These are phyloP conservation scores for Plebejus argus DNA, from an alignment of 2,888 invertebrate genomes.

Conservation along the genomic window DNA sequence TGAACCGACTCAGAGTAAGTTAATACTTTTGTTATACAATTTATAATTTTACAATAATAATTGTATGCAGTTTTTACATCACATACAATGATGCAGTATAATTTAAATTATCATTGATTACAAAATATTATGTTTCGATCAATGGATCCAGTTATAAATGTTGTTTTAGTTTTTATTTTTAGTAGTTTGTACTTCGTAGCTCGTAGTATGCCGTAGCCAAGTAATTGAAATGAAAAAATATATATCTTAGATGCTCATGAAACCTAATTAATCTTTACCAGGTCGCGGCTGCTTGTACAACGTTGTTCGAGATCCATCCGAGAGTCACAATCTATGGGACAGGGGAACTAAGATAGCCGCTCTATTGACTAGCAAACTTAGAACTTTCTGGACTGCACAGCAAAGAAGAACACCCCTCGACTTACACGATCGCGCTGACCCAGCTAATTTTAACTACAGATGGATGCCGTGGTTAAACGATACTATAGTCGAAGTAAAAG, in stretches of 20 bases:
- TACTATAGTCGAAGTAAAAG: slow-evolving; percentile 32
- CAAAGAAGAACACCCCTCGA: slow-evolving; percentile 56
- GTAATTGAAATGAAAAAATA: too few species aligned
- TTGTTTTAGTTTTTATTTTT: not conserved
- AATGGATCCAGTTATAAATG: not conserved
- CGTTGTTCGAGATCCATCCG: slow-evolving; percentile 89
- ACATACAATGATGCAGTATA: too few species aligned
- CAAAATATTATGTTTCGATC: not conserved
- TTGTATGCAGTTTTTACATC: not conserved
- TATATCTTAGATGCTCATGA: too few species aligned
- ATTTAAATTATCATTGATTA: not conserved
- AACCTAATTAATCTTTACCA: slow-evolving; percentile 51
- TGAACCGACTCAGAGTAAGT: slow-evolving; percentile 66
- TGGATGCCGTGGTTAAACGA: slow-evolving; percentile 83
- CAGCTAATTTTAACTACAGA: slow-evolving; percentile 84
- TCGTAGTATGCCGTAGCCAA: too few species aligned
- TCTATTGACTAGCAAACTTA: slow-evolving; percentile 53
- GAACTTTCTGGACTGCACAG: slow-evolving; percentile 22
- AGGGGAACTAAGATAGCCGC: slow-evolving; percentile 75
- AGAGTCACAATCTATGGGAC: slow-evolving; percentile 84
- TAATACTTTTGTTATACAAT: not conserved
- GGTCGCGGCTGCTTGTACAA: slow-evolving; percentile 87
- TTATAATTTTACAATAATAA: not conserved
- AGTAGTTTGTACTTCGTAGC: too few species aligned
- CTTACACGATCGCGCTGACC: slow-evolving; percentile 82